Base-by-base conservation (phyloP, 37 sponge, comb jelly and placozoan species). In the Crambe crambe region DNA sequence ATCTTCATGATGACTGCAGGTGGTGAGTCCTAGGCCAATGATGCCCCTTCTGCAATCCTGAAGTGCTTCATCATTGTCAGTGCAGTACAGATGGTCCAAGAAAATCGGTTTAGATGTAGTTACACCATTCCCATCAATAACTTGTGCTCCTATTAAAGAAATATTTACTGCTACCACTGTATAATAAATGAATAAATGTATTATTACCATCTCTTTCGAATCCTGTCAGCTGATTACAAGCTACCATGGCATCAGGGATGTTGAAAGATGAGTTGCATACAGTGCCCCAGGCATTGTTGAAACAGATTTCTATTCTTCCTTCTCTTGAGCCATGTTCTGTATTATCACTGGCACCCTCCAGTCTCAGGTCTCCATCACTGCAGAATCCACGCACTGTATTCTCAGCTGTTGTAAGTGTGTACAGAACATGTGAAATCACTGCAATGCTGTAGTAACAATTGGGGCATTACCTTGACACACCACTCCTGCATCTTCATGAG, bases 91-190 rank as follows among this genome's bases (percentile, higher is more conserved):
- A 3, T 80, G 59, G 58, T 80, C 71, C 59, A 80, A 71, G 51
- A 80, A 80, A 23, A 80, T 80, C 39, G 80, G 80, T 26, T 71
- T 71, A 70, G 40, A 31, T 47, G 35, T 39, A 40, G 21, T 27
- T 12, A 67, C 40, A 63, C 22, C 12, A 12, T 6, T 47, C 10
- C 51, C 12, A 47, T 47, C 12, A 6, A 47, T 12, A 47, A 47
- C 51, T 47, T 47, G 51, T 47, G 51, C 51, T 12, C 51, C 51
- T 47, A 12, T 12, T 15, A 47, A 15, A n/a, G n/a, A n/a, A n/a
- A n/a, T n/a, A n/a, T n/a, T n/a, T n/a, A n/a, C n/a, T n/a, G n/a
- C n/a, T n/a, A n/a, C n/a, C n/a, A n/a, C n/a, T n/a, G n/a, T n/a
- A n/a, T n/a, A n/a, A n/a, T n/a, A n/a, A n/a, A n/a, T n/a, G n/a